Evolutionary conservation across 2,797 vertebrate genomes (phyloP).

Genomic region (Amazona ochrocephala): DNA sequence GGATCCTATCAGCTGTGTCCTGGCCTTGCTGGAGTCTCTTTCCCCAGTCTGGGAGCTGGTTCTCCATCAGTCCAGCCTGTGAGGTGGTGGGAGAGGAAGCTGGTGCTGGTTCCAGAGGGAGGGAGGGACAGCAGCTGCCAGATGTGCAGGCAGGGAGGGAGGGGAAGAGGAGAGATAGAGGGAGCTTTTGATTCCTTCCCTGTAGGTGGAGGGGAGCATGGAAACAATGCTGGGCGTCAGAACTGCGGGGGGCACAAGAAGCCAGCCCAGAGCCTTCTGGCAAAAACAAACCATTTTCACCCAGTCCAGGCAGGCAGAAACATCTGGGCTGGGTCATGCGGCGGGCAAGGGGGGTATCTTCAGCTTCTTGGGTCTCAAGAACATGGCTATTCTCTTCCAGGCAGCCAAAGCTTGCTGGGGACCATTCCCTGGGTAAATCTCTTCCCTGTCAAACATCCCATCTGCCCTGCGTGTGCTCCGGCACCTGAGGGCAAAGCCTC

Average conservation of each 20-base stretch:
- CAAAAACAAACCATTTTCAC: conserved; percentile 63
- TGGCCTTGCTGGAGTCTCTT: neutral
- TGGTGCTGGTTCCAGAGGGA: neutral
- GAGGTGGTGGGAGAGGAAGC: neutral
- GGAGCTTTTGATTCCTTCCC: conserved; percentile 70
- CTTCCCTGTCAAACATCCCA: neutral
- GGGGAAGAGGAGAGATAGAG: conserved; percentile 47
- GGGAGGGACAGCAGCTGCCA: neutral
- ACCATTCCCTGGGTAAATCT: neutral
- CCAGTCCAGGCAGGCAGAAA: conserved; percentile 7
- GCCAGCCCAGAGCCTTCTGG: conserved; percentile 62
- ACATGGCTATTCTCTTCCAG: neutral
- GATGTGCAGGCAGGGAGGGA: neutral
- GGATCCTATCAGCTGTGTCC: neutral
- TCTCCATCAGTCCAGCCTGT: neutral
- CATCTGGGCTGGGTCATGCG: neutral
- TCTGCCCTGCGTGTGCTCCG: neutral
- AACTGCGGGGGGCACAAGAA: conserved; percentile 67
- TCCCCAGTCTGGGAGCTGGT: neutral
- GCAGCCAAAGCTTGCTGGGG: neutral
- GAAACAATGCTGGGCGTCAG: conserved; percentile 73
- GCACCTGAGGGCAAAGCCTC: neutral
- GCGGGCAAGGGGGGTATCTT: neutral
- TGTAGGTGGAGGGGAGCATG: conserved; percentile 79
- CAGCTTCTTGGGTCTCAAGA: neutral